These are phyloP conservation scores for Siphamia tubifer DNA, from an alignment of 2,113 vertebrate genomes.

Conservation along the genomic window DNA sequence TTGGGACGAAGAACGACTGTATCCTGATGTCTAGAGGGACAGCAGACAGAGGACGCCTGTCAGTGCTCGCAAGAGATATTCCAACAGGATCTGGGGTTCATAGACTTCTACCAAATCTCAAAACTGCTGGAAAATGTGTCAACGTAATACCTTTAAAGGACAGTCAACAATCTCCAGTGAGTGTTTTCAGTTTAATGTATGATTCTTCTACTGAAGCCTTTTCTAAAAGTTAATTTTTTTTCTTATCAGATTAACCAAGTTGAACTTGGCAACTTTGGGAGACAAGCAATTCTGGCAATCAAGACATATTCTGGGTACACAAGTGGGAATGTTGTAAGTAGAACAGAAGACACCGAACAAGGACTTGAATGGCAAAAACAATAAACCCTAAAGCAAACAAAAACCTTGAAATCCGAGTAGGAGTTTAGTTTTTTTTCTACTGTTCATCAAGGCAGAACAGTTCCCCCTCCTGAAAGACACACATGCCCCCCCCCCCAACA, in stretches of 20 bases:
- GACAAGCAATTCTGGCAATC: slow-evolving; percentile 52
- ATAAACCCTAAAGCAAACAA: no score
- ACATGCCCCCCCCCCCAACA: no score
- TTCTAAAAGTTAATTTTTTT: no score
- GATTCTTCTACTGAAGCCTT: no score
- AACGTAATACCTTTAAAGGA: slow-evolving; percentile 51
- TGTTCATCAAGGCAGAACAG: no score
- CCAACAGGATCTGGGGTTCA: slow-evolving; percentile 53
- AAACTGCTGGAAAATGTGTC: slow-evolving; percentile 41
- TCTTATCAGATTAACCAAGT: slow-evolving; percentile 45
- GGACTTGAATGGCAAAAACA: no score
- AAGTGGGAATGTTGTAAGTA: slow-evolving; percentile 23
- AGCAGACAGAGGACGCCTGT: slow-evolving; percentile 35
- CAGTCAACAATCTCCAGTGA: slow-evolving; percentile 14
- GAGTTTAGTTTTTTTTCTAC: no score
- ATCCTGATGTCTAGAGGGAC: slow-evolving; percentile 52
- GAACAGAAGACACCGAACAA: no score
- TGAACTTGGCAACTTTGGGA: slow-evolving; percentile 57
- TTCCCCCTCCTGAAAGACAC: no score
- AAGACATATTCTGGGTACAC: slow-evolving; percentile 47
- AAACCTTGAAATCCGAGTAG: no score
- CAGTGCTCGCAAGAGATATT: slow-evolving; percentile 10
- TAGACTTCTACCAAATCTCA: slow-evolving; percentile 36
- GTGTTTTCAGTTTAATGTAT: no score
- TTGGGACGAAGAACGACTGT: slow-evolving; percentile 38